phyloP scores from a whole-genome alignment of 2,113 vertebrate genomes.

The Glaucidium brasilianum region DNA sequence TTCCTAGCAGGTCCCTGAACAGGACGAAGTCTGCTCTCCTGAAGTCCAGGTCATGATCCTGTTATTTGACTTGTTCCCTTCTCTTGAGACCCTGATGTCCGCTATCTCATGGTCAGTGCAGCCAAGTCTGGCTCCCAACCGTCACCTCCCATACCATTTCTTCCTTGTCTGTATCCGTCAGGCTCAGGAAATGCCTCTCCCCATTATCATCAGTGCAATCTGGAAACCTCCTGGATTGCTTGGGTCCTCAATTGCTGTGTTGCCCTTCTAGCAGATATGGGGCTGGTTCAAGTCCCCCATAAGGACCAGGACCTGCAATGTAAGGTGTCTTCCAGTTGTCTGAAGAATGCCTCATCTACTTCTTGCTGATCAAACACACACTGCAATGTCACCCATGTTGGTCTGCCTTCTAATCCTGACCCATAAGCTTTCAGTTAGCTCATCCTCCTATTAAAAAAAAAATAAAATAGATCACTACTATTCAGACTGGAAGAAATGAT shows the following conservation, averaged over 20 bases:
- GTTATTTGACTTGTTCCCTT: neutral
- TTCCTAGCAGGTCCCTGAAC: neutral
- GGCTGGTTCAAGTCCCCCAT: neutral
- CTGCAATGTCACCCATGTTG: neutral
- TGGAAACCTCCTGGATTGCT: neutral
- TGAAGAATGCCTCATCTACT: neutral
- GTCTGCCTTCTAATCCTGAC: neutral
- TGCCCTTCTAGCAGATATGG: neutral
- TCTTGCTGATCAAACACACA: neutral
- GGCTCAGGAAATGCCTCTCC: neutral
- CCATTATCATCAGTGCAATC: neutral
- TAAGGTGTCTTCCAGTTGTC: neutral
- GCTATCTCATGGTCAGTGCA: neutral
- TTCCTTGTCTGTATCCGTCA: neutral
- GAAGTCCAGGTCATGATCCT: neutral
- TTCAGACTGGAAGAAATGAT: neutral
- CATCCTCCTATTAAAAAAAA: neutral
- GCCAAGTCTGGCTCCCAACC: neutral
- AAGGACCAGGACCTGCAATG: neutral
- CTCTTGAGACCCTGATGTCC: neutral
- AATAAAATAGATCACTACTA: neutral
- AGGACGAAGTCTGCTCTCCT: neutral
- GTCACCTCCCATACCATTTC: neutral
- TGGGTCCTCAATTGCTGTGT: neutral
- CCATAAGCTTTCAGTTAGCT: neutral